phyloP scores from a whole-genome alignment of 2,113 vertebrate species.

The Sprattus sprattus region DNA sequence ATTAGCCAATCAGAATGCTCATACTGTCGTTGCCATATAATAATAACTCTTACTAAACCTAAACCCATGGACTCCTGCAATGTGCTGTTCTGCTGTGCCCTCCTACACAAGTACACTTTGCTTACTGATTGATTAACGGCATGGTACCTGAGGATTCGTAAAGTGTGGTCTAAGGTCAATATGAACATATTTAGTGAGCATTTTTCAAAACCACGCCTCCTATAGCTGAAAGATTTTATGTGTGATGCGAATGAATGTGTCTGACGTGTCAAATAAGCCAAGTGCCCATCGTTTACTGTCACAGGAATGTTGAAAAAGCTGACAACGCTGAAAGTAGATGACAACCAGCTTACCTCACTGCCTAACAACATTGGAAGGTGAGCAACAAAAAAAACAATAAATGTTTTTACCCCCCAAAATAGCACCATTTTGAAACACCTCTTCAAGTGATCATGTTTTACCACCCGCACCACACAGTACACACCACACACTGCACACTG shows the following conservation, averaged over 20 bases:
- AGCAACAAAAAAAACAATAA: slow-evolving; percentile 54
- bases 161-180: neutral
- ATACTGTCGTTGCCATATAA: no score
- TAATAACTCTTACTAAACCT: no score
- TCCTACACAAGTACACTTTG: neutral
- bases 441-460: neutral
- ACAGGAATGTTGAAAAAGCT: slow-evolving; percentile 94
- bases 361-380: slow-evolving; percentile 97
- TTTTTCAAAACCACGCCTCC: neutral
- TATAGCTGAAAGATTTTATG: neutral
- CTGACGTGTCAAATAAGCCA: neutral
- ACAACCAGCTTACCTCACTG: slow-evolving; percentile 96
- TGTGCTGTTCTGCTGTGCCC: no score
- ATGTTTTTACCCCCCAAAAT: neutral
- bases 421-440: neutral
- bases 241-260: neutral
- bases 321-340: slow-evolving; percentile 96
- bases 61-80: no score
- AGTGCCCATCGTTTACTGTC: slow-evolving; percentile 25
- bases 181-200: neutral
- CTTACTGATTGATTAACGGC: neutral
- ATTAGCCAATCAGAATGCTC: no score
- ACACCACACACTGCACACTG: neutral
- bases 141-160: neutral
- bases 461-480: neutral